These are phyloP conservation scores for Eclectus roratus DNA, from an alignment of 2,113 vertebrate genomes.

Conservation along the genomic window DNA sequence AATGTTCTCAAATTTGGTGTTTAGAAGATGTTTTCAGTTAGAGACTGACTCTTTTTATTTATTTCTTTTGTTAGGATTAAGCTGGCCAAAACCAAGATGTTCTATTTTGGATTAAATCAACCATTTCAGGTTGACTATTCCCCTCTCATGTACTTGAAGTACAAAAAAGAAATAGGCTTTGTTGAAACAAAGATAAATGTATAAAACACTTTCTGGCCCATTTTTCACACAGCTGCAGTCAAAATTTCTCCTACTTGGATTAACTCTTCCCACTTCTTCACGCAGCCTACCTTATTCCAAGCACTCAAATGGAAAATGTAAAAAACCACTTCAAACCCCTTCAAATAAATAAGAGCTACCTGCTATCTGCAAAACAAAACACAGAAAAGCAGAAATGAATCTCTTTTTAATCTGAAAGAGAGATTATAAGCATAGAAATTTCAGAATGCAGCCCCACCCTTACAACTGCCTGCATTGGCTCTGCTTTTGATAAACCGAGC, in stretches of 20 bases:
- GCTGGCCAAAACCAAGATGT: constrained; percentile 15
- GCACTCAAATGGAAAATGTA: background rate
- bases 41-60: background rate
- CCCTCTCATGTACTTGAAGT: background rate
- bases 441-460: background rate
- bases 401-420: constrained; percentile 50
- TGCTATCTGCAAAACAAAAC: constrained; percentile 19
- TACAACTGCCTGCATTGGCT: background rate
- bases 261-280: constrained; percentile 40
- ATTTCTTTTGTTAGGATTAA: constrained; percentile 45
- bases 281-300: background rate
- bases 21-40: constrained; percentile 50
- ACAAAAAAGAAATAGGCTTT: constrained; percentile 27
- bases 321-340: constrained; percentile 5
- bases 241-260: constrained; percentile 12
- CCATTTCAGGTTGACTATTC: constrained; percentile 46
- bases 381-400: background rate
- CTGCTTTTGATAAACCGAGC: background rate
- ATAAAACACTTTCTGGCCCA: constrained; percentile 46
- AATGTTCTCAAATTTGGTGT: background rate
- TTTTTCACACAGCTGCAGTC: constrained; percentile 58
- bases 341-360: constrained; percentile 46
- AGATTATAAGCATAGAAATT: background rate
- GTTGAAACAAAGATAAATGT: constrained; percentile 49
- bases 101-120: constrained; percentile 49